phyloP scores from a whole-genome alignment of 2,888 invertebrate species.

The Polydesmus complanatus region DNA sequence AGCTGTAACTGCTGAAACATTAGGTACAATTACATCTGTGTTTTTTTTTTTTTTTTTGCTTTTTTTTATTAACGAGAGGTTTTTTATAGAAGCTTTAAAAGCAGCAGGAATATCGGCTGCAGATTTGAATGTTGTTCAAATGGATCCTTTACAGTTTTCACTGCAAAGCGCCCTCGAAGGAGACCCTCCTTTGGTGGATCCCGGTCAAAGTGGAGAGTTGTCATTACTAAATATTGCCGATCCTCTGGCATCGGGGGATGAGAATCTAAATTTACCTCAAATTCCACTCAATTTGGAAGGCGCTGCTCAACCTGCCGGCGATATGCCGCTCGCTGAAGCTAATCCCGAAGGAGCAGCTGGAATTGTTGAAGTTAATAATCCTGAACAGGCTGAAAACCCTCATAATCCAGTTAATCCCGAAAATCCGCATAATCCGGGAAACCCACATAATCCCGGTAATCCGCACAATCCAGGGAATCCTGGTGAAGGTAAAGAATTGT shows the following conservation, averaged over 20 bases:
- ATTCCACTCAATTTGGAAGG: not conserved
- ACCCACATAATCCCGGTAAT: not conserved
- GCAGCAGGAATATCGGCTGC: slow-evolving; percentile 15
- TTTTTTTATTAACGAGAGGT: too few species aligned
- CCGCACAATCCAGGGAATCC: slow-evolving; percentile 1
- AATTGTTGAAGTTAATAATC: not conserved
- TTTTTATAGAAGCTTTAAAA: slow-evolving; percentile 14
- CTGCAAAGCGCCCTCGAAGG: slow-evolving; percentile 7
- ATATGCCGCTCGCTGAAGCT: not conserved
- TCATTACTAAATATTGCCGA: slow-evolving; percentile 9
- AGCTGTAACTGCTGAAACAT: slow-evolving; percentile 13
- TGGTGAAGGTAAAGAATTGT: slow-evolving; percentile 13
- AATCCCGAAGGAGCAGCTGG: not conserved
- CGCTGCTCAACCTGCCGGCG: not conserved
- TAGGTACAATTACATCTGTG: slow-evolving; percentile 7
- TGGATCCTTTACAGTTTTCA: slow-evolving; percentile 7
- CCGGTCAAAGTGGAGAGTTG: slow-evolving; percentile 8
- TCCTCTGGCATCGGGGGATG: slow-evolving; percentile 3
- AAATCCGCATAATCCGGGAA: slow-evolving; percentile 5
- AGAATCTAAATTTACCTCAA: not conserved
- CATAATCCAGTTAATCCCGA: not conserved
- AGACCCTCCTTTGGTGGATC: slow-evolving; percentile 2
- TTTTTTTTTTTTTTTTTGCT: not conserved
- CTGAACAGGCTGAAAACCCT: not conserved
- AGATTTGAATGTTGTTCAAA: slow-evolving; percentile 11